Conservation (phyloP, 2,113 vertebrate species). For the Alectura lathami region DNA sequence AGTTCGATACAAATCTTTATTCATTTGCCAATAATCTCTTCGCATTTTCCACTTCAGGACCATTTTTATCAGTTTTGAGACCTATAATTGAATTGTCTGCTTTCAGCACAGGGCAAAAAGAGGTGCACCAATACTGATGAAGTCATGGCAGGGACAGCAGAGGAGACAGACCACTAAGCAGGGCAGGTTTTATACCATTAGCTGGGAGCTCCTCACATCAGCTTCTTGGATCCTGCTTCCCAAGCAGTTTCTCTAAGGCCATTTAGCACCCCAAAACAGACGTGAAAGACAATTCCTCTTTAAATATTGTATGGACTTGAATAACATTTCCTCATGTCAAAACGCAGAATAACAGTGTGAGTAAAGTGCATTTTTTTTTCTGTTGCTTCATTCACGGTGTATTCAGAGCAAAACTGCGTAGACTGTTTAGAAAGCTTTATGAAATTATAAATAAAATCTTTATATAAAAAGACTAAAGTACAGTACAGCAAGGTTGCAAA, state of each 20-base stretch:
- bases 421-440: not conserved
- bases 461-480: not conserved
- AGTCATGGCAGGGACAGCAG: constrained; percentile 79
- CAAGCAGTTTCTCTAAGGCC: constrained; percentile 73
- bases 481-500: not conserved
- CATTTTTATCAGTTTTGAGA: constrained; percentile 86
- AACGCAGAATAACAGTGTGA: not conserved
- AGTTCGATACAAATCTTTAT: constrained; percentile 91
- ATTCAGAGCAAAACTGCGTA: accelerated
- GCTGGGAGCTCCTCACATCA: constrained; percentile 41
- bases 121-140: constrained; percentile 81
- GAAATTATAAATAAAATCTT: not conserved
- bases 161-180: constrained; percentile 72
- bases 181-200: constrained; percentile 53
- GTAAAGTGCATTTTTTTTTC: not conserved
- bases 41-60: constrained; percentile 84
- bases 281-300: constrained; percentile 61
- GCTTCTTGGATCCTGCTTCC: constrained; percentile 67
- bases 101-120: constrained; percentile 82
- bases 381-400: accelerated
- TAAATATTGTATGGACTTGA: not conserved
- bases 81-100: constrained; percentile 89
- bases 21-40: constrained; percentile 93
- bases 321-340: not conserved
- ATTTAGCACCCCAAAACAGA: constrained; percentile 76